phyloP scores from a whole-genome alignment of 2,113 vertebrate genomes.

The Lethenteron reissneri region DNA sequence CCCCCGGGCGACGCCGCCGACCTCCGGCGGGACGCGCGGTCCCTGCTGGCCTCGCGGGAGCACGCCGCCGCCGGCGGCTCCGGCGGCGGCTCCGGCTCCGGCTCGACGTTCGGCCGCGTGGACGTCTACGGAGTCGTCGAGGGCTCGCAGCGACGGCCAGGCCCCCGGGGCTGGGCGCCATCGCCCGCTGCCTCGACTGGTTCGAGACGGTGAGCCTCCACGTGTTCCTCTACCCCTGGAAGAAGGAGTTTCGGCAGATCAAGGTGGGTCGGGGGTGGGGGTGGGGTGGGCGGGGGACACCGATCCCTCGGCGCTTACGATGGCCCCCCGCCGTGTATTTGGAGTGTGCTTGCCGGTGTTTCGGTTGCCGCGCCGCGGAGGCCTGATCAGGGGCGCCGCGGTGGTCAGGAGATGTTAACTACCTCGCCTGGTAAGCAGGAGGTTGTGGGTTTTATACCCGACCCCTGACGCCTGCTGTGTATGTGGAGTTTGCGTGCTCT shows the following conservation, averaged over 20 bases:
- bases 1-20: slow-evolving; percentile 6
- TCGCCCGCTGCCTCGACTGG: not conserved
- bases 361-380: too few relatives aligned
- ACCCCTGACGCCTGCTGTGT: too few relatives aligned
- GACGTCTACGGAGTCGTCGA: not conserved
- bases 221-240: slow-evolving; percentile 3
- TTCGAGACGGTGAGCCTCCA: not conserved
- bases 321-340: too few relatives aligned
- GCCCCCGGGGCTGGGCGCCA: not conserved
- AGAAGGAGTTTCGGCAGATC: slow-evolving; percentile 2
- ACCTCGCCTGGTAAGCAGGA: too few relatives aligned
- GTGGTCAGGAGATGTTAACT: too few relatives aligned
- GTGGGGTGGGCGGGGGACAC: not conserved
- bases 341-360: too few relatives aligned
- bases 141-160: not conserved
- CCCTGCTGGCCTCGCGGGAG: slow-evolving; percentile 44
- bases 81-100: not conserved
- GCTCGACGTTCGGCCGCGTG: not conserved
- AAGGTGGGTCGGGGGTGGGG: not conserved
- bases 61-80: slow-evolving; percentile 28
- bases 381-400: too few relatives aligned
- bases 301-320: too few relatives aligned
- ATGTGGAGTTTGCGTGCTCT: too few relatives aligned
- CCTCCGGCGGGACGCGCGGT: slow-evolving; percentile 43
- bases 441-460: too few relatives aligned